Evolutionary conservation across 1,140 invertebrate genomes (phyloP).

Genomic region (Nilaparvata lugens): DNA sequence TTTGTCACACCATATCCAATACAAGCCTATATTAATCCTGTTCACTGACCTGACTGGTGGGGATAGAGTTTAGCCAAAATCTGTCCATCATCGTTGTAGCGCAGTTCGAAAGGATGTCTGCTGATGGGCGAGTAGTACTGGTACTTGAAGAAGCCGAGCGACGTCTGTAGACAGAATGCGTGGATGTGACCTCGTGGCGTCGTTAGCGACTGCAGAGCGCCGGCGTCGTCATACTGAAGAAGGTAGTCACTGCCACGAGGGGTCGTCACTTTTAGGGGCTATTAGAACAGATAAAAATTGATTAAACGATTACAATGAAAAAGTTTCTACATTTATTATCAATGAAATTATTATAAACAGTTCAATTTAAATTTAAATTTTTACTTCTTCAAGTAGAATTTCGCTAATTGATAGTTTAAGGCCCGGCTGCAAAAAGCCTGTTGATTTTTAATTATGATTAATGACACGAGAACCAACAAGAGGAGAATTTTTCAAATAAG

Average conservation of each 20-base stretch:
- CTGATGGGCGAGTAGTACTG: conserved; percentile 86
- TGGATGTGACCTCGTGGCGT: conserved; percentile 90
- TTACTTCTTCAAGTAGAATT: no score
- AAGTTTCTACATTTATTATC: no score
- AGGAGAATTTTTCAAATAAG: no score
- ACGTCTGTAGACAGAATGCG: conserved; percentile 82
- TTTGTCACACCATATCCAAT: no score
- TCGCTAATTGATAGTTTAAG: no score
- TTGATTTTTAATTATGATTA: no score
- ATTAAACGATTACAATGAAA: no score
- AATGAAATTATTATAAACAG: no score
- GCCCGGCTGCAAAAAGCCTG: no score
- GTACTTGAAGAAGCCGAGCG: conserved; percentile 86
- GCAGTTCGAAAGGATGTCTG: conserved; percentile 77
- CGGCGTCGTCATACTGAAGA: conserved; percentile 84
- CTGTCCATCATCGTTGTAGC: conserved; percentile 84
- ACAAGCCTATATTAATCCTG: no score
- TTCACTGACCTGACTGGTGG: conserved; percentile 73
- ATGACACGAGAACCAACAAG: no score
- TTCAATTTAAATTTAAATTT: no score
- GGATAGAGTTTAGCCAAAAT: conserved; percentile 82
- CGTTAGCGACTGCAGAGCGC: conserved; percentile 79
- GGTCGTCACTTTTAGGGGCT: conserved; percentile 84
- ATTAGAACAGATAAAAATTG: conserved; percentile 24
- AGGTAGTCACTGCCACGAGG: conserved; percentile 86